Percentiles rank a stretch among this genome's conserved stretches.
phyloP scores from a whole-genome alignment of 2,888 invertebrate genomes.

The Cantharis lateralis region DNA sequence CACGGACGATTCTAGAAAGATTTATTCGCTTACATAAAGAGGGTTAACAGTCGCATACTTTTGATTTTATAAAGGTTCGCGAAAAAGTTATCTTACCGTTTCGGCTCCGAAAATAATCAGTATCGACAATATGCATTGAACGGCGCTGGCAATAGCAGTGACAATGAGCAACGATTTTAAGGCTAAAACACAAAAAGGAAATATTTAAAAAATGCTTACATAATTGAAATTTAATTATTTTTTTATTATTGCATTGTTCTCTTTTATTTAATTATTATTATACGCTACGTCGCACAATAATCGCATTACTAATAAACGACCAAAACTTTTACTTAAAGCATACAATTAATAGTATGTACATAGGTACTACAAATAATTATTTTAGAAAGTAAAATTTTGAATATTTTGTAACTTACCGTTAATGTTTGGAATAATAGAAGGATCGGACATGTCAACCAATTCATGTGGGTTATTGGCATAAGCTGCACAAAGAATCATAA shows the following conservation, averaged over 20 bases:
- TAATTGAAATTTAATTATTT: neutral
- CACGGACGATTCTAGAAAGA: constrained; percentile 51
- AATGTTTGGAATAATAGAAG: constrained; percentile 45
- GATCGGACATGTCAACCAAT: constrained; percentile 49
- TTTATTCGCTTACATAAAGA: constrained; percentile 44
- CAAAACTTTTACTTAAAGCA: neutral
- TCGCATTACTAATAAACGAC: neutral
- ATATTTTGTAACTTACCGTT: constrained; percentile 37
- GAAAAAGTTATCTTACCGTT: no score
- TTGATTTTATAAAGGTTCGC: no score
- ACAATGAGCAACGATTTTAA: constrained; percentile 46
- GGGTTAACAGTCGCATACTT: no score
- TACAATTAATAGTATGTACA: no score
- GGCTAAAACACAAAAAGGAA: constrained; percentile 40
- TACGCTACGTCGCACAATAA: neutral
- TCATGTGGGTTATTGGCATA: constrained; percentile 54
- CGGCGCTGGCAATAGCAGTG: constrained; percentile 45
- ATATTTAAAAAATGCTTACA: neutral
- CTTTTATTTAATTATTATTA: neutral
- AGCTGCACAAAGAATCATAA: constrained; percentile 48
- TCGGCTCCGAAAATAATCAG: constrained; percentile 52
- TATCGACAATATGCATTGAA: constrained; percentile 51
- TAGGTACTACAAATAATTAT: neutral
- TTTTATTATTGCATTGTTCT: neutral
- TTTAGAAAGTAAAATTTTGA: neutral